Evolutionary conservation across 1,140 invertebrate genomes (phyloP).

Genomic region (Brevipalpus yothersi): DNA sequence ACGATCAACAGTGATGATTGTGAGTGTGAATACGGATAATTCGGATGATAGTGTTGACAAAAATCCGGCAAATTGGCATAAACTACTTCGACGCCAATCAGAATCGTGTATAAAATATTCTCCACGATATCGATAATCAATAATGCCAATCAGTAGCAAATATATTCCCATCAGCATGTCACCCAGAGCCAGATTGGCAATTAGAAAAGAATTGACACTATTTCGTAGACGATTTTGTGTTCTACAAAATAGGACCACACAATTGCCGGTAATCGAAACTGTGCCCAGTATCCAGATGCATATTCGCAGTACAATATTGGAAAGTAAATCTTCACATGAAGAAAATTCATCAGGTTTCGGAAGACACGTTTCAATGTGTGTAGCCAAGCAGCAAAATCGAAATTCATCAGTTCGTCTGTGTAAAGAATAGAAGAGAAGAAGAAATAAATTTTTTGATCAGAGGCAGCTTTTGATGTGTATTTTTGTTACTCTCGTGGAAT

Average conservation of each 20-base stretch:
- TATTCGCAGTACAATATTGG: constrained; percentile 25
- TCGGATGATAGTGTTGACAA: constrained; percentile 38
- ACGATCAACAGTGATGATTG: constrained; percentile 31
- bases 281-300: constrained; percentile 39
- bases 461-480: no score
- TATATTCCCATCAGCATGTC: constrained; percentile 55
- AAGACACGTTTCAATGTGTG: constrained; percentile 19
- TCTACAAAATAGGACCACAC: constrained; percentile 33
- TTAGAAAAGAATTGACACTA: constrained; percentile 26
- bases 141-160: constrained; percentile 37
- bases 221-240: constrained; percentile 14
- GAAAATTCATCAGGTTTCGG: constrained; percentile 29
- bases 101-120: constrained; percentile 27
- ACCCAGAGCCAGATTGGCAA: constrained; percentile 46
- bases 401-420: constrained; percentile 21
- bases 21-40: constrained; percentile 34
- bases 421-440: neutral
- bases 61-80: constrained; percentile 32
- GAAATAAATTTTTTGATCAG: no score
- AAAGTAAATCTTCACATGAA: constrained; percentile 32
- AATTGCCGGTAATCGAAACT: constrained; percentile 32
- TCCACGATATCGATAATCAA: constrained; percentile 32
- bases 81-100: constrained; percentile 24
- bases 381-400: constrained; percentile 27
- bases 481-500: neutral